Conservation (phyloP, 2,113 vertebrate genomes). For the Dicaeum eximium region DNA sequence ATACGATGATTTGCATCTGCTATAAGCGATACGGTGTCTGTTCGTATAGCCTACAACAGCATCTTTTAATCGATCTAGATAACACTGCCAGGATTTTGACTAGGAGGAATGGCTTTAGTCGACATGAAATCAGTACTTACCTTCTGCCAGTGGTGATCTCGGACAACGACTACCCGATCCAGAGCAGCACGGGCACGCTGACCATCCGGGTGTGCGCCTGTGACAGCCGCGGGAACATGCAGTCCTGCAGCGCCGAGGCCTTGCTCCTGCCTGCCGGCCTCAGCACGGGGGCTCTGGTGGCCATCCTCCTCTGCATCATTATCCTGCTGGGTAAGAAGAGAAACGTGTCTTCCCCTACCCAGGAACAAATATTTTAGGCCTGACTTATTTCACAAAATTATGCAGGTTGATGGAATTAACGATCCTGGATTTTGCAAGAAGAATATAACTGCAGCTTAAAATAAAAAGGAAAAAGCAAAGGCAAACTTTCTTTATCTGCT, state of each 20-base stretch:
- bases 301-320: conserved; percentile 77
- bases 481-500: not conserved
- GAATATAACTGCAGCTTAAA: not conserved
- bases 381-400: not conserved
- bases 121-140: conserved; percentile 89
- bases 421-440: not conserved
- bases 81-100: conserved; percentile 96
- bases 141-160: conserved; percentile 94
- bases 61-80: conserved; percentile 74
- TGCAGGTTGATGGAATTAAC: not conserved
- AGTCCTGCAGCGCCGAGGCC: conserved; percentile 74
- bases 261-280: conserved; percentile 74
- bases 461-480: not conserved
- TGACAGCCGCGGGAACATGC: conserved; percentile 72
- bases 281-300: conserved; percentile 76
- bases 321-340: conserved; percentile 72
- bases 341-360: fast-evolving
- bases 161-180: conserved; percentile 80
- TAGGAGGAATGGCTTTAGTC: conserved; percentile 87
- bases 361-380: not conserved
- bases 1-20: not conserved
- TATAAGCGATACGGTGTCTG: not conserved
- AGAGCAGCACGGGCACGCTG: conserved; percentile 79
- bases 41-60: not conserved
- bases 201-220: conserved; percentile 79